These are phyloP conservation scores for Montipora sp. DNA, from an alignment of 64 coral and sea anemone genomes.

Conservation along the genomic window DNA sequence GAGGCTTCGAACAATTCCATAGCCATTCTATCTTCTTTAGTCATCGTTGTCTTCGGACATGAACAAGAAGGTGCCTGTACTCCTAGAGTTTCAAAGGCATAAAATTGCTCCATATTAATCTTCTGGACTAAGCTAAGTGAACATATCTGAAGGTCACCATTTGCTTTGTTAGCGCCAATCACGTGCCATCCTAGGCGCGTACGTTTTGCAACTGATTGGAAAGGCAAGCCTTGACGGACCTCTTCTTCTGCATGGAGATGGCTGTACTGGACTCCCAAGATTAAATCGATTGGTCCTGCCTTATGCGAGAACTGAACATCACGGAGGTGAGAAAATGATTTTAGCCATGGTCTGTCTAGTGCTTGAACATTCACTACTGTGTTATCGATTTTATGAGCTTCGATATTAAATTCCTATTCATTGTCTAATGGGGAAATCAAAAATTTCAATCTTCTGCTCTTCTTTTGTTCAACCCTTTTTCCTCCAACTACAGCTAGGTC, in stretches of 20 bases:
- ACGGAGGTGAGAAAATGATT: constrained; percentile 34
- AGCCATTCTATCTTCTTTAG: too few relatives aligned
- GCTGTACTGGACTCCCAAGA: constrained; percentile 56
- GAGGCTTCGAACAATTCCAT: too few relatives aligned
- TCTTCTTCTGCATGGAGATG: constrained; percentile 48
- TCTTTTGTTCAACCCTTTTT: constrained; percentile 18
- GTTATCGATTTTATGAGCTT: constrained; percentile 47
- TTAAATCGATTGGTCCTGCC: constrained; percentile 47
- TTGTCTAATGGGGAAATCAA: constrained; percentile 34
- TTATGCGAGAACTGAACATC: constrained; percentile 49
- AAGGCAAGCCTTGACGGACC: constrained; percentile 43
- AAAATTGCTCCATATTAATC: neutral
- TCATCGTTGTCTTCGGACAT: too few relatives aligned
- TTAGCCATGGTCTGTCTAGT: constrained; percentile 34
- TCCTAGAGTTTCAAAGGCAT: too few relatives aligned
- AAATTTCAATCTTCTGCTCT: constrained; percentile 47
- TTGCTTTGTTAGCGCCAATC: neutral
- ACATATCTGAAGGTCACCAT: neutral
- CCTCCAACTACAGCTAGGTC: constrained; percentile 52
- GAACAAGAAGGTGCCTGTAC: too few relatives aligned
- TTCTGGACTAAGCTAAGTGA: constrained; percentile 15
- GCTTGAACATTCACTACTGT: constrained; percentile 35
- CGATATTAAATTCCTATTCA: neutral
- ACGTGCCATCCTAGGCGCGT: constrained; percentile 43
- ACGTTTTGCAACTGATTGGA: constrained; percentile 32